phyloP scores from a whole-genome alignment of 1,140 invertebrate genomes.

The Drosophila pandora region DNA sequence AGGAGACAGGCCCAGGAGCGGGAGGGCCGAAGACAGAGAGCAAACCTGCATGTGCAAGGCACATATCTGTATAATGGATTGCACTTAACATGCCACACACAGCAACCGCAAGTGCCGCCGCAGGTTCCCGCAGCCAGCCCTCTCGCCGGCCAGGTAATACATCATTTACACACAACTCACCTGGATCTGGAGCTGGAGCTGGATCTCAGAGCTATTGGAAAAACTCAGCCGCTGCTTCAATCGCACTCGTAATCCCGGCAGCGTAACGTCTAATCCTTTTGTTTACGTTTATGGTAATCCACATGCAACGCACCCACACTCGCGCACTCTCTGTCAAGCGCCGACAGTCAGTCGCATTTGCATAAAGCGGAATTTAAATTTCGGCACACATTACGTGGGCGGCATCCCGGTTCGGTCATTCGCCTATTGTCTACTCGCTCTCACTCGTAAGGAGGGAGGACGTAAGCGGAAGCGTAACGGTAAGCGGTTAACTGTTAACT shows the following conservation, averaged over 20 bases:
- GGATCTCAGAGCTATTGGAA: constrained; percentile 14
- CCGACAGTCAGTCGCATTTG: constrained; percentile 38
- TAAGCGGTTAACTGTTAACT: constrained; percentile 34
- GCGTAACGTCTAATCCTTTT: constrained; percentile 63
- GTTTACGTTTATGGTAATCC: constrained; percentile 78
- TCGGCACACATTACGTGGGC: constrained; percentile 79
- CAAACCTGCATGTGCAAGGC: constrained; percentile 55
- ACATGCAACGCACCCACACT: constrained; percentile 19
- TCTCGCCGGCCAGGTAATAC: constrained; percentile 51
- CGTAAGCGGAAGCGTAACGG: constrained; percentile 61
- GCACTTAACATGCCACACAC: constrained; percentile 79
- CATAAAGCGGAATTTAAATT: constrained; percentile 75
- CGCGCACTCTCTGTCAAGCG: constrained; percentile 13
- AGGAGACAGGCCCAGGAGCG: constrained; percentile 7
- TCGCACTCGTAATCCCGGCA: constrained; percentile 49
- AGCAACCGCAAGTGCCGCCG: constrained; percentile 69
- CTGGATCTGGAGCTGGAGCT: constrained; percentile 21
- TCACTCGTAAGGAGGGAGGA: not conserved
- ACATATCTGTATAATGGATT: constrained; percentile 80
- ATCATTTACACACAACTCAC: constrained; percentile 73
- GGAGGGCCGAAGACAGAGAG: constrained; percentile 17
- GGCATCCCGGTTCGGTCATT: constrained; percentile 58
- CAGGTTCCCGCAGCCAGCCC: constrained; percentile 15
- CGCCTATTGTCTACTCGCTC: constrained; percentile 62
- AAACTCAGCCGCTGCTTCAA: constrained; percentile 19